Base-by-base conservation (phyloP, 2,113 vertebrate genomes). In the Corythoichthys haematopterus region DNA sequence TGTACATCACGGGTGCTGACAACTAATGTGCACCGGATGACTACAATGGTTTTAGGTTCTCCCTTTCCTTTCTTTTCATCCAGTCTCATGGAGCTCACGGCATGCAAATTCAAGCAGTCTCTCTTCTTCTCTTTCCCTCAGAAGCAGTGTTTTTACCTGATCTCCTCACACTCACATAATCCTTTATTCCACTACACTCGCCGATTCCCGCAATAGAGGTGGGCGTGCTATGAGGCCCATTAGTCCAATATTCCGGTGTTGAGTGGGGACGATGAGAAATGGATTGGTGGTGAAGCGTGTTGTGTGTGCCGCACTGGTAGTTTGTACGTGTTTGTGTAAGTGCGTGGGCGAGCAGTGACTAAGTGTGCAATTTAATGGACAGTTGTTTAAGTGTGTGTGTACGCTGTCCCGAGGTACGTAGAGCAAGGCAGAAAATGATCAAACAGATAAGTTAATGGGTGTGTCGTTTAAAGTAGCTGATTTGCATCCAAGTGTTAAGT, bases 321-420 rank as follows among this genome's bases (percentile, higher is more conserved):
- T 72, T 16, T 72, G 60, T 63, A 55, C 50, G 56, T 52, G 68
- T 55, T 46, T 60, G 38, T 66, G 64, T 60, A 52, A 68, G 77
- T 66, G 65, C 69, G 74, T 71, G 79, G 70, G 75, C 81, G 65
- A 59, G 74, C 28, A 0, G 64, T 70, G 59, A 72, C 36, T 66
- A 60, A 80, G 70, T 77, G 80, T 76, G 69, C 73, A 72, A 46
- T 80, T 77, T 84, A 83, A 85, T 85, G 84, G 74, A 75, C 72
- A 56, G 15, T 53, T 62, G 61, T 77, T 60, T 80, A 65, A 7
- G 40, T 43, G 55, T 57, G 70, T 65, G 43, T 28, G 63, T 64
- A 67, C 70, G 74, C 56, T 69, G 56, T 28, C 57, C 10, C 47
- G 60, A 65, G 37, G 33, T 11, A 69, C 13, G 28, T 43, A 52